Evolutionary conservation across 2,888 invertebrate species (phyloP).

Genomic region (Polydrusus tereticollis): DNA sequence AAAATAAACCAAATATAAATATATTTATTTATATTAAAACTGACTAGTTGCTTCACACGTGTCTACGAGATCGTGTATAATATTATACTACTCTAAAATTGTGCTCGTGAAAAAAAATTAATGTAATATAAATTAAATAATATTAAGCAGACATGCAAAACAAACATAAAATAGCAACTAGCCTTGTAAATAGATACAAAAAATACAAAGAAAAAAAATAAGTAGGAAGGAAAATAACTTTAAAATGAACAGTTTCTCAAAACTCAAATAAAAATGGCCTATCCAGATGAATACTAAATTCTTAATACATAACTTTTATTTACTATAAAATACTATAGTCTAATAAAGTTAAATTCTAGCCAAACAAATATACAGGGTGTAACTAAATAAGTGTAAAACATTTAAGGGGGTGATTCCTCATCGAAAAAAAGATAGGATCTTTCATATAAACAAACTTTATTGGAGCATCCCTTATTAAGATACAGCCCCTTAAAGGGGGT

Average conservation of each 20-base stretch:
- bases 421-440: neutral
- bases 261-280: no score
- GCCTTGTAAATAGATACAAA: slow-evolving; percentile 47
- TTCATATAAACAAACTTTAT: no score
- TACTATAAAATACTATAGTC: neutral
- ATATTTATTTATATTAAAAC: slow-evolving; percentile 62
- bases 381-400: neutral
- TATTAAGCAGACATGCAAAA: slow-evolving; percentile 57
- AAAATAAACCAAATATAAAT: slow-evolving; percentile 60
- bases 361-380: neutral
- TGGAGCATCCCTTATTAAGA: no score
- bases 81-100: slow-evolving; percentile 60
- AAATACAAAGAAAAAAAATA: slow-evolving; percentile 36
- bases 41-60: slow-evolving; percentile 70
- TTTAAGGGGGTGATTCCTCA: neutral
- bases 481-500: no score
- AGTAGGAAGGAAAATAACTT: slow-evolving; percentile 5
- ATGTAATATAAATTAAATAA: slow-evolving; percentile 54
- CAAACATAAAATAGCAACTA: slow-evolving; percentile 57
- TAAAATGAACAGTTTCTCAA: neutral
- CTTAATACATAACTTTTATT: neutral
- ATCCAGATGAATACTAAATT: neutral
- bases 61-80: slow-evolving; percentile 64
- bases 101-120: slow-evolving; percentile 60
- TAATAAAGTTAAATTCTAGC: neutral